Evolutionary conservation across 2,888 invertebrate species (phyloP), one percentile per base, ranked within the genome.

Genomic region (Zaprionus obscuricornis): DNA sequence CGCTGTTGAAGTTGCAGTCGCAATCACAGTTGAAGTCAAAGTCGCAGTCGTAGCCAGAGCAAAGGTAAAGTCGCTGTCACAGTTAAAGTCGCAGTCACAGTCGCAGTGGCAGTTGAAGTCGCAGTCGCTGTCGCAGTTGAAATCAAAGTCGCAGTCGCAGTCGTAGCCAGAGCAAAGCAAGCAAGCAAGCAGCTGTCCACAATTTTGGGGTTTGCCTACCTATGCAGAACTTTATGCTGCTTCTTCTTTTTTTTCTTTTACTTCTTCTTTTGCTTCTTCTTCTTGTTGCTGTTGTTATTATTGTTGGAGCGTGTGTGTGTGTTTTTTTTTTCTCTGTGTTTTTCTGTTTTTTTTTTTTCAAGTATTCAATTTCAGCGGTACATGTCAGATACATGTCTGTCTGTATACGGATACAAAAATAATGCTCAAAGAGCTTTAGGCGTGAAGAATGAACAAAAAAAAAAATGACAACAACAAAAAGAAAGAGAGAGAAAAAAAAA

Each of bases 131-230:
- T n/a, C n/a, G 3, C 6, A 17, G 17, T 14, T 16, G 33, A 17
- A 31, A 16, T 31, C 13, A 10, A 17, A 37, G 18, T n/a, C n/a
- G 18, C 24, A 26, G 34, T 17, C n/a, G 22, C 31, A 31, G 17
- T 29, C 17, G 39, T 29, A 17, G 20, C 18, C 20, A 7, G 40
- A 60, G n/a, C n/a, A n/a, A n/a, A n/a, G n/a, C n/a, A n/a, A n/a
- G n/a, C 43, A 39, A 37, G 31, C 5, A 8, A 57, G 58, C 84
- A 78, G 77, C 85, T 78, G 77, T 76, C 77, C 62, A n/a, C n/a
- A 60, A 60, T 60, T 60, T 10, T 34, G 59, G 52, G 52, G 49
- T 70, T 84, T 84, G 85, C 74, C 85, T 78, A 78, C 77, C 77
- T 78, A 81, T 73, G 77, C 78, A 84, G 58, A 78, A 78, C 79